Conservation (phyloP, 1,140 invertebrate species). For the Drosophila gunungcola region DNA sequence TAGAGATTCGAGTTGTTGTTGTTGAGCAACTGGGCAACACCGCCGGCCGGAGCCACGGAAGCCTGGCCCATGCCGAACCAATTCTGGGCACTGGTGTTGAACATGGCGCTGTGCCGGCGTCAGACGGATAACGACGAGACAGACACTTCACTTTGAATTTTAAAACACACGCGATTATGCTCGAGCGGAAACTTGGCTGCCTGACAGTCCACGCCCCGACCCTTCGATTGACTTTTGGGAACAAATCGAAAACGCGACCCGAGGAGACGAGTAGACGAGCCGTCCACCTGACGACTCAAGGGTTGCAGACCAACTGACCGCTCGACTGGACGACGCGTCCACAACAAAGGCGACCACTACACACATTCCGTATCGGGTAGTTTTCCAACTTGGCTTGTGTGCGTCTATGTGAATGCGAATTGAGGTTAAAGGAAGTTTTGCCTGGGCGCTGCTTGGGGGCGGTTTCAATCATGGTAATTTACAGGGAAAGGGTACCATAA, state of each 20-base stretch:
- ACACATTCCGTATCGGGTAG: slow-evolving; percentile 59
- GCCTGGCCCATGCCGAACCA: slow-evolving; percentile 74
- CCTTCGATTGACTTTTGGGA: neutral
- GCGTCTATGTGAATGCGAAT: slow-evolving; percentile 59
- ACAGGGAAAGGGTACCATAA: slow-evolving; percentile 14
- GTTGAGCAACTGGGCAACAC: slow-evolving; percentile 52
- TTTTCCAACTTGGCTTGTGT: slow-evolving; percentile 50
- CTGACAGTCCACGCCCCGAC: slow-evolving; percentile 50
- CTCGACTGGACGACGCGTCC: slow-evolving; percentile 67
- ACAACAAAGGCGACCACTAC: slow-evolving; percentile 60
- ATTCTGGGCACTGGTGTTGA: slow-evolving; percentile 75
- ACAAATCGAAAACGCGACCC: slow-evolving; percentile 9
- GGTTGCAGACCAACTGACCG: slow-evolving; percentile 76
- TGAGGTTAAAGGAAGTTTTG: slow-evolving; percentile 84
- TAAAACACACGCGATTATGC: slow-evolving; percentile 21
- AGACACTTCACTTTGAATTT: slow-evolving; percentile 60
- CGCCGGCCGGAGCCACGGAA: slow-evolving; percentile 28
- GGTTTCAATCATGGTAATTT: slow-evolving; percentile 51
- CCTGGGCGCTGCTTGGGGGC: slow-evolving; percentile 39
- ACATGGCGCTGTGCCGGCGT: slow-evolving; percentile 44
- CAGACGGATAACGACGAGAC: slow-evolving; percentile 6
- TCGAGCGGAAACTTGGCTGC: slow-evolving; percentile 16
- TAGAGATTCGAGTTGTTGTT: slow-evolving; percentile 52
- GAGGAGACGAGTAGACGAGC: slow-evolving; percentile 18
- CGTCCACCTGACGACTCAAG: slow-evolving; percentile 62